Conservation (phyloP, 2,797 vertebrate species). For the Oreortyx pictus region DNA sequence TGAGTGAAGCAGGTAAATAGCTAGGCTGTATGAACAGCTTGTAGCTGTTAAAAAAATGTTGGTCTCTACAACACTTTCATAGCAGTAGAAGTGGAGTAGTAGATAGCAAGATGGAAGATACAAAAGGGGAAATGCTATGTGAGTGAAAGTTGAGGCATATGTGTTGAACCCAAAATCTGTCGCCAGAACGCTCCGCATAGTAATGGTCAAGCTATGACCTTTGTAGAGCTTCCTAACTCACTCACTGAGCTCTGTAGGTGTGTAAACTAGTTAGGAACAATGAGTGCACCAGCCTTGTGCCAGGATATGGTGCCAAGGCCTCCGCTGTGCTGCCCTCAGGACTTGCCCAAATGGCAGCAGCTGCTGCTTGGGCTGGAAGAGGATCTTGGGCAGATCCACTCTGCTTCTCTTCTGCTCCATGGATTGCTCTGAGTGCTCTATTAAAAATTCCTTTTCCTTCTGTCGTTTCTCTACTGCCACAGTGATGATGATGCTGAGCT, state of each 20-base stretch:
- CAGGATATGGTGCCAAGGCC: not conserved
- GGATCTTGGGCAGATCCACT: not conserved
- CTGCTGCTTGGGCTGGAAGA: fast-evolving
- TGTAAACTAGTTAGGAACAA: not conserved
- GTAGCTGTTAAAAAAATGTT: not conserved
- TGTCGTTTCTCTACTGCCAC: not conserved
- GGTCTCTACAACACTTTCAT: not conserved
- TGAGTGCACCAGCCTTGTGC: not conserved
- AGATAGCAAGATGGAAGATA: not conserved
- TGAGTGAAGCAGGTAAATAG: not conserved
- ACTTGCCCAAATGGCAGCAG: not conserved
- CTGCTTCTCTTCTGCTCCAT: not conserved
- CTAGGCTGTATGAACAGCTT: not conserved
- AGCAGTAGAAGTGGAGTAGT: not conserved
- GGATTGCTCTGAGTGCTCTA: not conserved
- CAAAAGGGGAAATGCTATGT: not conserved
- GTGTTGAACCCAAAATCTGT: not conserved
- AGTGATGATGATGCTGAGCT: fast-evolving
- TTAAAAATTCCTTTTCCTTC: not conserved
- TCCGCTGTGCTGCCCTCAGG: not conserved
- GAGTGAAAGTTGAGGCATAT: fast-evolving
- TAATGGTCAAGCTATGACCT: not conserved
- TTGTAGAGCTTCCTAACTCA: not conserved
- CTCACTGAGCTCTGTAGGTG: not conserved
- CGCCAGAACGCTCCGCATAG: not conserved